These are phyloP conservation scores for Bibio marci DNA, from an alignment of 2,888 invertebrate genomes.

Conservation along the genomic window DNA sequence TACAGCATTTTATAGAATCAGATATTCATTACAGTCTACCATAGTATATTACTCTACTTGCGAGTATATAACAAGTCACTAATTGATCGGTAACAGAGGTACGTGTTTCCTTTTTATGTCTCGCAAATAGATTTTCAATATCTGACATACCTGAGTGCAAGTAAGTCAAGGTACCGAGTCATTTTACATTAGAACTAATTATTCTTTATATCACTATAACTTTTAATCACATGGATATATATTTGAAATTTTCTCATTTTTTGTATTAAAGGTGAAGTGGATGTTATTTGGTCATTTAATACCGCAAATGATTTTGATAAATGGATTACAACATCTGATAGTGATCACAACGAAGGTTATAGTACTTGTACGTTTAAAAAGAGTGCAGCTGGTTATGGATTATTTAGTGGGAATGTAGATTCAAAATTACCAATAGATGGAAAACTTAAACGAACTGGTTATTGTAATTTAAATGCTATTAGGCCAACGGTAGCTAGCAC, in stretches of 20 bases:
- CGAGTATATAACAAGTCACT: no score
- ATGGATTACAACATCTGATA: conserved; percentile 61
- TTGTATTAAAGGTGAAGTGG: conserved; percentile 44
- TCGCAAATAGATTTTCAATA: background rate
- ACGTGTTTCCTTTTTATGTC: no score
- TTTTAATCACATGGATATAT: background rate
- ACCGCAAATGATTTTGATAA: conserved; percentile 41
- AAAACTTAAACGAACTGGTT: conserved; percentile 56
- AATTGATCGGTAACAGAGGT: no score
- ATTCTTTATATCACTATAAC: background rate
- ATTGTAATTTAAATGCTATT: conserved; percentile 58
- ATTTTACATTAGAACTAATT: background rate
- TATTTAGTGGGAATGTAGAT: conserved; percentile 55
- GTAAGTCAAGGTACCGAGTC: background rate
- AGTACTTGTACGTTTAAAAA: conserved; percentile 49
- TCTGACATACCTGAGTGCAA: no score
- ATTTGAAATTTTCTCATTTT: conserved; percentile 2
- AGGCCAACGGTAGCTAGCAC: conserved; percentile 39
- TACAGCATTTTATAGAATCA: no score
- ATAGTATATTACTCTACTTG: no score
- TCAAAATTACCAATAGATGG: conserved; percentile 68
- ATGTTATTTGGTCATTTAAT: conserved; percentile 56
- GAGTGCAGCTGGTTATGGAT: conserved; percentile 47
- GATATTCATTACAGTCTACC: no score
- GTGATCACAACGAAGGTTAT: conserved; percentile 64